A percentile compares a stretch with the other conserved stretches of the same genome.
phyloP scores from a whole-genome alignment of 2,888 invertebrate species.

The Lysandra coridon region DNA sequence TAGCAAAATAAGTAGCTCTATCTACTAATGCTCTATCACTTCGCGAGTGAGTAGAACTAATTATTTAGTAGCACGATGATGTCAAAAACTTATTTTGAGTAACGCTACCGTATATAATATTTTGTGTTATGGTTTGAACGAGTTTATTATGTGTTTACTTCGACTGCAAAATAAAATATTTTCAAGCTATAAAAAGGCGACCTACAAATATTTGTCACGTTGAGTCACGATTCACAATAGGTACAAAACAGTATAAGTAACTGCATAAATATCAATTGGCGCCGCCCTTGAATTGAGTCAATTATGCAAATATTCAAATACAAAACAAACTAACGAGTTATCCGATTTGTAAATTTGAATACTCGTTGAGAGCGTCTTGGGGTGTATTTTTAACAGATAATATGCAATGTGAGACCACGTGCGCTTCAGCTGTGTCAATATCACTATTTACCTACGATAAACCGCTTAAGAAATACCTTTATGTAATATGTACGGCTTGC shows the following conservation, averaged over 20 bases:
- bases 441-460: conserved; percentile 37
- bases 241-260: background rate
- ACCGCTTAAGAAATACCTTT: conserved; percentile 36
- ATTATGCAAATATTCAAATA: conserved; percentile 24
- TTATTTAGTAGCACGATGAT: too few relatives aligned
- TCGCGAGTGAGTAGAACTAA: too few relatives aligned
- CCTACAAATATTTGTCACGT: background rate
- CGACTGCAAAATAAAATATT: background rate
- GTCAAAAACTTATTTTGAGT: too few relatives aligned
- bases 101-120: too few relatives aligned
- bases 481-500: conserved; percentile 15
- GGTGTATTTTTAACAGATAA: conserved; percentile 35
- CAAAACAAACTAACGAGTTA: conserved; percentile 24
- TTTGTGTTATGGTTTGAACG: too few relatives aligned
- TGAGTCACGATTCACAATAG: background rate
- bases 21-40: too few relatives aligned
- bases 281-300: background rate
- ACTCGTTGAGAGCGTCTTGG: background rate
- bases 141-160: background rate
- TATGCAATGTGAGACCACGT: conserved; percentile 49
- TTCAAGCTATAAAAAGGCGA: background rate
- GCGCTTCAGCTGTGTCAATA: conserved; percentile 48
- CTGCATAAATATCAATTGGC: conserved; percentile 1
- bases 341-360: conserved; percentile 13
- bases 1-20: too few relatives aligned